Evolutionary conservation across 2,888 invertebrate genomes (phyloP), one percentile per base, ranked within the genome.

Genomic region (Leucophora obtusa): DNA sequence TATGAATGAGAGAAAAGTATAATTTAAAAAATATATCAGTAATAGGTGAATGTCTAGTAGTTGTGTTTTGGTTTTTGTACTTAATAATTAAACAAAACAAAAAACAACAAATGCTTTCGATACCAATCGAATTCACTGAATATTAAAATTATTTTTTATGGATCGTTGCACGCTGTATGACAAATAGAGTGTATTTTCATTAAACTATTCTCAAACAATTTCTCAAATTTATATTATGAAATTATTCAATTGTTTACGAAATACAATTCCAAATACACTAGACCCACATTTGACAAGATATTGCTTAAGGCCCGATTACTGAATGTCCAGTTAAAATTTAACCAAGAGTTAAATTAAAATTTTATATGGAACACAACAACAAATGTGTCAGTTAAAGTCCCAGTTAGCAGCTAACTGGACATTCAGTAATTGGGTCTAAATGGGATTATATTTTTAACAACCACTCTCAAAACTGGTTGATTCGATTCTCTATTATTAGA

Each of bases 111-210:
- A 53, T 51, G 50, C 21, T 62, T 74, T 74, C 54, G 68, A 72
- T 73, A 66, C 38, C 66, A 78, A 74, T 82, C 77, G 70, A 77
- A 82, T 65, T 82, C 77, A 78, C 9, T 78, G 77, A 82, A 82
- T 73, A 81, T 70, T 73, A 72, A 69, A 73, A 74, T 14, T 15
- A 71, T 71, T 70, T 78, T 78, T 77, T 68, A 82, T 70, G 74
- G 73, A 56, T 74, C 70, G 73, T 62, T 81, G 76, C 74, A 70
- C 66, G 50, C 58, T 53, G 43, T 38, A 66, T 60, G 63, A 68
- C 50, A 38, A 54, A 38, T n/a, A 24, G 17, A 35, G 17, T 58
- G 33, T n/a, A 8, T 28, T 24, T 28, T 28, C 28, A 28, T 28
- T 7, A 7, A 3, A 21, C 21, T 28, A 28, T 28, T 28, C 28